Percentiles rank a stretch among this genome's conserved stretches.
phyloP scores from a whole-genome alignment of 2,888 invertebrate genomes.

The Macrophya annulata region DNA sequence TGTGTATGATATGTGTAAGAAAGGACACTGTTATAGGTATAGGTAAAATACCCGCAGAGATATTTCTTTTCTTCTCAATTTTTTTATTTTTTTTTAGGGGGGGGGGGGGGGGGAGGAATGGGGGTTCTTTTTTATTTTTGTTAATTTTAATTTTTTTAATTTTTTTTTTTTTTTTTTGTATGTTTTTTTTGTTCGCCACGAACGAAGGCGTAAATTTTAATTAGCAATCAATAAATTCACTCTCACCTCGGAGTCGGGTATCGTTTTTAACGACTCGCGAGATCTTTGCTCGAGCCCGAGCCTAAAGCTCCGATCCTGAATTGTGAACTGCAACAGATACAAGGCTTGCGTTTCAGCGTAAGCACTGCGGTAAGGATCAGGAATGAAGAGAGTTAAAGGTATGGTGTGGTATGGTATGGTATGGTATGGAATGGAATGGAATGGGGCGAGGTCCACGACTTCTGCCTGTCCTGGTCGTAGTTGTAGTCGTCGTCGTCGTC shows the following conservation, averaged over 20 bases:
- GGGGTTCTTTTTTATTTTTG: neutral
- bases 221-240: slow-evolving; percentile 56
- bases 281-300: neutral
- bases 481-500: neutral
- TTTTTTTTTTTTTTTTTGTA: neutral
- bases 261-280: slow-evolving; percentile 49
- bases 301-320: neutral
- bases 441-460: slow-evolving; percentile 20
- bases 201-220: slow-evolving; percentile 49
- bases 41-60: neutral
- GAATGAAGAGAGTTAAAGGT: slow-evolving; percentile 9
- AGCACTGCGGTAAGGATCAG: neutral
- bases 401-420: neutral
- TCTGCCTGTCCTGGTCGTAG: neutral
- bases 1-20: neutral
- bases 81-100: neutral
- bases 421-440: neutral
- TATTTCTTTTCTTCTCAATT: neutral
- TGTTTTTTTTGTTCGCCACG: neutral
- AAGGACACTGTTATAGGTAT: no score
- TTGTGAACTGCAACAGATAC: neutral
- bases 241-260: slow-evolving; percentile 34
- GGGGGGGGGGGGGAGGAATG: no score
- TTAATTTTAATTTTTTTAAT: no score
- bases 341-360: neutral